Evolutionary conservation across 2,888 invertebrate species (phyloP), one percentile per base, ranked within the genome.

Genomic region (Erynnis tages): DNA sequence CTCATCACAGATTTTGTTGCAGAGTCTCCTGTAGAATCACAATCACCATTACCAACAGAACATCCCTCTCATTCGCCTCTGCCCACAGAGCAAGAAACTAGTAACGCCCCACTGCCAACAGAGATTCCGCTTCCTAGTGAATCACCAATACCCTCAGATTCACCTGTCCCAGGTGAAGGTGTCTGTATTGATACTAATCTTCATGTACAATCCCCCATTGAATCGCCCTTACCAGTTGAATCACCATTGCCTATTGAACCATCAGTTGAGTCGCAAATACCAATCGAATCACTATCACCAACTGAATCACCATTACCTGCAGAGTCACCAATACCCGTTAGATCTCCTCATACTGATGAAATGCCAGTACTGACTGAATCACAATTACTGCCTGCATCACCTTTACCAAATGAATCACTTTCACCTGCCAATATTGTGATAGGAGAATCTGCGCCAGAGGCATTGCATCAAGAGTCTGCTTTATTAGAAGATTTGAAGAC

Each of bases 301-400:
- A 16, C 44, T n/a, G 65, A 67, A 53, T 54, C 61, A 6, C 62
- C 61, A 58, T 64, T 30, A 69, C 76, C 45, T 56, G 71, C 41
- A 65, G 72, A 35, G 60, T 65, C 68, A 63, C 71, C 34, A 65
- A 63, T 57, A 43, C 48, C 61, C 4, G 37, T 60, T 56, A 52
- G 59, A 43, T 53, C 65, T 37, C 47, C 60, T 37, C 44, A 59
- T n/a, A 50, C 57, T 65, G 74, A 29, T 54, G 66, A 40, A 67
- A 75, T n/a, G 65, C 70, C 58, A 10, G 41, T 56, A 23, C 61
- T 60, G 17, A 45, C 43, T 17, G 60, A 66, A 7, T 45, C 60
- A 8, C 54, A 62, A 14, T 54, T 60, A 29, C 41, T 60, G 19
- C 44, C 52, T 11, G 53, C 41, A 47, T 65, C 43, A 49, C 73